Conservation (phyloP, 35 echinoderm and acorn worm genomes). For the Lytechinus pictus region DNA sequence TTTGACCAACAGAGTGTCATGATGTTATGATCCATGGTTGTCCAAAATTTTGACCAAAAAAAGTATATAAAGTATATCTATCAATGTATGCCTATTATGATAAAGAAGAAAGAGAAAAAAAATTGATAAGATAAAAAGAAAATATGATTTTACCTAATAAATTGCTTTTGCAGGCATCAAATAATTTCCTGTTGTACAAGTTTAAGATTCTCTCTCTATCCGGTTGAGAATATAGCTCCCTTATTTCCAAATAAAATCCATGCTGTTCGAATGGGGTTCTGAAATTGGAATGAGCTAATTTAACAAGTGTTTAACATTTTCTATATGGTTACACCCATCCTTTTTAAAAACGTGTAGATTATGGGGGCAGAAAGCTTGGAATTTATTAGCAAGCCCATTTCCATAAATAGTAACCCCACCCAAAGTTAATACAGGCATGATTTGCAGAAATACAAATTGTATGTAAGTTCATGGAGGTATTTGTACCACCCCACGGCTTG, state of each 20-base stretch:
- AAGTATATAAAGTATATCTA: no score
- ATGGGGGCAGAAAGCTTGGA: not conserved
- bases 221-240: not conserved
- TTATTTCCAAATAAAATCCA: not conserved
- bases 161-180: not conserved
- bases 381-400: not conserved
- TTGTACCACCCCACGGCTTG: not conserved
- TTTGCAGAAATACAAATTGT: constrained; percentile 1
- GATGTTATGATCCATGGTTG: no score
- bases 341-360: not conserved
- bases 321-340: not conserved
- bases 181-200: not conserved
- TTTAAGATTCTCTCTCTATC: not conserved
- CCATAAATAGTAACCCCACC: not conserved
- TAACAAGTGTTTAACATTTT: not conserved
- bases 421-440: not conserved
- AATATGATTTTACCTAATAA: not conserved
- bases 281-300: not conserved
- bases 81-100: no score
- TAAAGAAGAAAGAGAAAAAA: no score
- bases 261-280: not conserved
- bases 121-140: not conserved
- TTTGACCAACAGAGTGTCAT: no score
- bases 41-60: no score
- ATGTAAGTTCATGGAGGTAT: not conserved